A percentile compares a stretch with the other conserved stretches of the same genome.
phyloP scores from a whole-genome alignment of 2,797 vertebrate species.

The Eurystomus glaucurus region DNA sequence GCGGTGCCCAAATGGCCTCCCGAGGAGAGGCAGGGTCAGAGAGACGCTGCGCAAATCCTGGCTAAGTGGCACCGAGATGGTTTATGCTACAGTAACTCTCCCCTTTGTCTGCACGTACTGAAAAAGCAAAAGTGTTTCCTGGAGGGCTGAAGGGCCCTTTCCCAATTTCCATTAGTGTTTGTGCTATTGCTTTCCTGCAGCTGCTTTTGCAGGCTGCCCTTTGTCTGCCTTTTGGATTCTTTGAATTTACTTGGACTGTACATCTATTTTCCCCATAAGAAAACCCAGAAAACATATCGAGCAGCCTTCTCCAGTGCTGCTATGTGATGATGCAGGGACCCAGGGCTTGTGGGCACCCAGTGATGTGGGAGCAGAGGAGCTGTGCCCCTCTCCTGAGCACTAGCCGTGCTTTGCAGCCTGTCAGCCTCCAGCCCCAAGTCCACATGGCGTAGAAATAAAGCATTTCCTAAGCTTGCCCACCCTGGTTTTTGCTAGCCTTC shows the following conservation, averaged over 20 bases:
- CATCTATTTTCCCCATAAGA: not conserved
- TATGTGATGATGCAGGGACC: not conserved
- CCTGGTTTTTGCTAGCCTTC: not conserved
- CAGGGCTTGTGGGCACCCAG: accelerated
- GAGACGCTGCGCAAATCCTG: accelerated
- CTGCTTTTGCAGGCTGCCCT: slow-evolving; percentile 10
- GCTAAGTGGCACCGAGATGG: slow-evolving; percentile 28
- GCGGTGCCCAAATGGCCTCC: not conserved
- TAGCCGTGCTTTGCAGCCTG: not conserved
- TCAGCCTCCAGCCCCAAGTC: not conserved
- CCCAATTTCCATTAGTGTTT: slow-evolving; percentile 51
- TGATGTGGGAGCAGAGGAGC: not conserved
- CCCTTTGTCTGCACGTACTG: slow-evolving; percentile 31
- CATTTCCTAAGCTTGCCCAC: not conserved
- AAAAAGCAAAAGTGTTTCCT: slow-evolving; percentile 50
- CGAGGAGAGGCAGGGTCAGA: not conserved
- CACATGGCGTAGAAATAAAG: accelerated
- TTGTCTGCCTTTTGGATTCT: slow-evolving; percentile 20
- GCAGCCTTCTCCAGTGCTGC: not conserved
- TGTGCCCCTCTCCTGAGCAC: not conserved
- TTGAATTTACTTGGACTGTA: slow-evolving; percentile 6
- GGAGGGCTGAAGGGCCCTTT: slow-evolving; percentile 46
- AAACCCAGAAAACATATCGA: not conserved
- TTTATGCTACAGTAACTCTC: slow-evolving; percentile 57
- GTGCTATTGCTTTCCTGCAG: slow-evolving; percentile 1